Conservation (phyloP, 2,113 vertebrate genomes). For the Dinomys branickii region DNA sequence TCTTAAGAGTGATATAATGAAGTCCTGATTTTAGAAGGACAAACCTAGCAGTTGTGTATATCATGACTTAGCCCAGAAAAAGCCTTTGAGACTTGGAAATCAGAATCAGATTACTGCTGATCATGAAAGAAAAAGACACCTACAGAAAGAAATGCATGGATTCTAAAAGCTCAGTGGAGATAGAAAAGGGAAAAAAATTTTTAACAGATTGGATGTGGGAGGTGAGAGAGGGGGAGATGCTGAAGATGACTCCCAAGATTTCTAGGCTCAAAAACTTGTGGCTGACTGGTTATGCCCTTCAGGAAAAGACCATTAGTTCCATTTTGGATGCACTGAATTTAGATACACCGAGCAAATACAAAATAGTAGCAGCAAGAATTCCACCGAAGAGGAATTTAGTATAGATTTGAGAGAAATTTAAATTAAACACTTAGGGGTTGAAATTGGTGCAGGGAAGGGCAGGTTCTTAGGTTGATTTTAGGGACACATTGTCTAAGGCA, state of each 20-base stretch:
- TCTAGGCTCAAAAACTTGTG: constrained; percentile 60
- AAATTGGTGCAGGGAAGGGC: neutral
- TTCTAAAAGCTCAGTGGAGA: neutral
- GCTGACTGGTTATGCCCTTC: constrained; percentile 41
- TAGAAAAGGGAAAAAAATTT: constrained; percentile 30
- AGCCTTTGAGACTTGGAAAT: constrained; percentile 10
- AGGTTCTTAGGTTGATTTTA: neutral
- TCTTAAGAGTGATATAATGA: neutral
- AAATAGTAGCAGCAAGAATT: constrained; percentile 37
- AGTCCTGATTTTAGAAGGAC: neutral
- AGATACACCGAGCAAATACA: neutral
- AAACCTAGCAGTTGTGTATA: neutral
- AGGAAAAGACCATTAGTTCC: constrained; percentile 60
- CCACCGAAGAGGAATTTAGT: neutral
- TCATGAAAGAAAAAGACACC: neutral
- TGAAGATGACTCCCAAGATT: neutral
- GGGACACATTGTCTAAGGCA: neutral
- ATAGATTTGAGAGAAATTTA: constrained; percentile 33
- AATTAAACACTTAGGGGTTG: neutral
- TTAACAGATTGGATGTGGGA: constrained; percentile 67
- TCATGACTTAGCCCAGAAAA: constrained; percentile 42
- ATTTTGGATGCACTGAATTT: constrained; percentile 50
- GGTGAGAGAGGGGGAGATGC: constrained; percentile 25
- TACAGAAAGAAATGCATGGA: constrained; percentile 40
- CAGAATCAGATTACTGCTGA: constrained; percentile 2